Evolutionary conservation across 2,888 invertebrate genomes (phyloP), one percentile per base, ranked within the genome.

Genomic region (Lypha dubia): DNA sequence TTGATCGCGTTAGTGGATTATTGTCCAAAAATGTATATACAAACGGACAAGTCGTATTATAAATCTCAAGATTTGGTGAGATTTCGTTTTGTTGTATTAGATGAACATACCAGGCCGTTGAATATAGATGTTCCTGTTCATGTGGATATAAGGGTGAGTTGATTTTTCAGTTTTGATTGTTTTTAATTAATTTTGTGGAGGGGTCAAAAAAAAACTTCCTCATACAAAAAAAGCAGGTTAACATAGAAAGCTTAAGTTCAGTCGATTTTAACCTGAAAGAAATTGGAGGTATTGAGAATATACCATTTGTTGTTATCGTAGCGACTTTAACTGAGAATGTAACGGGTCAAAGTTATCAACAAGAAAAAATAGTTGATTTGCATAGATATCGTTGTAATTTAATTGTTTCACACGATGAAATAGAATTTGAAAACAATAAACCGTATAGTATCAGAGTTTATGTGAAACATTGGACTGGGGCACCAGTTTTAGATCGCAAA

Each of bases 311-410:
- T 88, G 4, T 84, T 28, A 94, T 98, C 49, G 96, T 97, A 90
- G 98, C 97, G 1, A 95, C 96, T 13, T 95, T 99, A 4, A 97
- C 97, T 90, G 99, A 99, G 93, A 95, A 95, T 71, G 93, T 97
- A 86, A 98, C 98, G 17, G 92, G 91, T 6, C 94, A 97, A 81
- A 94, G 95, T 86, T 97, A 98, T 90, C 97, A 97, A 89, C 95
- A 95, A 9, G 17, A n/a, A 94, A 96, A 0, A 93, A 95, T 2
- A 93, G 41, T 81, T 0, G 0, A 3, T n/a, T 13, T 80, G 15
- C 20, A 11, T 0, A 20, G 20, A 0, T 41, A 68, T 5, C 74
- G 15, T 7, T 80, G 74, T 44, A 7, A 60, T 3, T 44, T 80
- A 5, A 13, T n/a, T 7, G 32, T 74, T 2, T 20, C 35, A 11